Evolutionary conservation across 64 coral and sea anemone species (phyloP), one percentile per base, ranked within the genome.

Genomic region (Exaiptasia diaphana): DNA sequence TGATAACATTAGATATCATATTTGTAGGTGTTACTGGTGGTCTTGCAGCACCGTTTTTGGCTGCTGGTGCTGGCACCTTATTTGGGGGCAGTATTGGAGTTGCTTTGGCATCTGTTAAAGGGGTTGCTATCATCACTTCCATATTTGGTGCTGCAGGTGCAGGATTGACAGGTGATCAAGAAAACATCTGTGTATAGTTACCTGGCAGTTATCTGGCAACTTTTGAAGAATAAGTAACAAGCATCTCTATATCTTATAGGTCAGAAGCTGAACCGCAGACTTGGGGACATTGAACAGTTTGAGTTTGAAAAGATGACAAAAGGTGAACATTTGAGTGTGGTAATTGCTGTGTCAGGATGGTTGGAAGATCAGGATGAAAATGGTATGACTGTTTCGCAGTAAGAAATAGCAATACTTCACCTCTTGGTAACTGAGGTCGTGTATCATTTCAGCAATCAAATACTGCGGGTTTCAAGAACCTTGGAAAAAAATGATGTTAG

Each of bases 81-180:
- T 9, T 92, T 22, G 90, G 82, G 22, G 90, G 82, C 1, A 50
- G 90, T 7, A 73, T 44, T 52, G 75, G 62, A 17, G 90, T 73
- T 13, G 63, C 76, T 15, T 38, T 92, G 3, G 68, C 68, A 44
- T 71, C 82, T 6, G 58, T 61, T 23, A 53, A 80, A 63, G 90
- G 90, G 2, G 48, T 92, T 4, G 90, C 90, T 12, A 22, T 92
- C 8, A 79, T 92, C 17, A 86, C 82, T 37, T 92, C 90, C 38
- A 41, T 92, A 86, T 92, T 92, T 80, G 90, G 90, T 77, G 90
- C 75, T 48, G 90, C 90, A 31, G 90, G 90, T 20, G 90, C 90
- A 43, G 90, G 90, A 32, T 78, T 92, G 25, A 92, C 90, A 80
- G 90, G 90, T 92, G n/a, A 41, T 23, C 12, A 14, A 23, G 14